Base-by-base conservation (phyloP, 2,113 vertebrate genomes). In the Gasterosteus nipponicus region DNA sequence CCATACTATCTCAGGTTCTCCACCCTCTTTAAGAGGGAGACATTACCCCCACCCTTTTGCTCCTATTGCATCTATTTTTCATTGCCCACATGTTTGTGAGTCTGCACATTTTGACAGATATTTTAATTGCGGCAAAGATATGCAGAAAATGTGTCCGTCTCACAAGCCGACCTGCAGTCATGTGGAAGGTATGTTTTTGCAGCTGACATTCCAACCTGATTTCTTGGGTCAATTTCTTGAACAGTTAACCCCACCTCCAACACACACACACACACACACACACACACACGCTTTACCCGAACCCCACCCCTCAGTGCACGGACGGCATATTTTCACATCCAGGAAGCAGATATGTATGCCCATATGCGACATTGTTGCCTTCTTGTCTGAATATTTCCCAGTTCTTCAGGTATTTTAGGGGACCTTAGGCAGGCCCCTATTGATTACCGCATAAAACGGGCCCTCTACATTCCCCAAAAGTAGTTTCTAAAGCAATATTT, bases 111-210 rank as follows among this genome's bases (percentile, higher is more conserved):
- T 89, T 81, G 85, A 86, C 75, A 87, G 66, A 86, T 86, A 78
- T 85, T 87, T 88, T 87, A 91, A 90, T 92, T 16, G 68, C 65
- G 68, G 39, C 71, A 80, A 46, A 93, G 81, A 88, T 85, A 89
- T 92, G 80, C 46, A 60, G 79, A 85, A 86, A 90, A 91, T 85
- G 84, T 83, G 65, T 85, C 84, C 85, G 82, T 88, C 83, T 89
- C 75, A 68, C 75, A 84, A 83, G 88, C 68, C 73, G 71, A 86
- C 84, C 86, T 88, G 82, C 88, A 75, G 88, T 93, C 89, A 91
- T 90, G 83, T 80, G 84, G 69, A 92, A 88, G 86, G 91, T 92
- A 93, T 94, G 92, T 92, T 94, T 92, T 89, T 84, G 81, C 92
- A 92, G 91, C 92, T 94, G 87, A 92, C 75, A 92, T 93, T 92